These are phyloP conservation scores for Trichopoda pennipes DNA, from an alignment of 2,888 invertebrate genomes.

Conservation along the genomic window DNA sequence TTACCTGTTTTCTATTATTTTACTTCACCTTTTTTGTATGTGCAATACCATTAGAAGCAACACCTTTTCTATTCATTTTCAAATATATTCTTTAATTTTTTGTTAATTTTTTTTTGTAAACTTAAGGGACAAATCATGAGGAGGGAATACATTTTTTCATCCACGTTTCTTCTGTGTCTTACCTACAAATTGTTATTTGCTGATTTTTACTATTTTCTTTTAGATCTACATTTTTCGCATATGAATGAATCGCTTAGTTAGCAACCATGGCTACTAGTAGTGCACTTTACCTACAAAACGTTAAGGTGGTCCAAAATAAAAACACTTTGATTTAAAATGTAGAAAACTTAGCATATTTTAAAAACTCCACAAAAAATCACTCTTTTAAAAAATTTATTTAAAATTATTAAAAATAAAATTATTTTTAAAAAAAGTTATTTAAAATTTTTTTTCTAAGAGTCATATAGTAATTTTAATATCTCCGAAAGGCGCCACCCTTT, in stretches of 20 bases:
- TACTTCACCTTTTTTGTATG: neutral
- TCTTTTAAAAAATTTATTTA: neutral
- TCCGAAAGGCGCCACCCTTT: neutral
- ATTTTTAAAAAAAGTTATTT: neutral
- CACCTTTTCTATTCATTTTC: neutral
- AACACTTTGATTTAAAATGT: no score
- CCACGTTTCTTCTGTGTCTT: conserved; percentile 51
- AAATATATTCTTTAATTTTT: neutral
- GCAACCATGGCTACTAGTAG: conserved; percentile 46
- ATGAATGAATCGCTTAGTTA: conserved; percentile 58
- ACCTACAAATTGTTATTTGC: conserved; percentile 49
- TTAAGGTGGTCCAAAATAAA: neutral
- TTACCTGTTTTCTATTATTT: conserved; percentile 12
- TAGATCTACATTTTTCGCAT: neutral
- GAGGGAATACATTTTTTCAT: conserved; percentile 18
- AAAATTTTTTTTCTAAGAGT: no score
- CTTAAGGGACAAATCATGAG: neutral
- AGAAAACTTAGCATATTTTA: no score
- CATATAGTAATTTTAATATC: no score
- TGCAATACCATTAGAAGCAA: neutral
- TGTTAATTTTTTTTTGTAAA: neutral
- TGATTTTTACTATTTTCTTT: conserved; percentile 40
- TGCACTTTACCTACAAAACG: neutral
- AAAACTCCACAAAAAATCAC: neutral
- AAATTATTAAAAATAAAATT: neutral